Evolutionary conservation across 2,888 invertebrate genomes (phyloP), one percentile per base, ranked within the genome.

Genomic region (Torymus tubicola): DNA sequence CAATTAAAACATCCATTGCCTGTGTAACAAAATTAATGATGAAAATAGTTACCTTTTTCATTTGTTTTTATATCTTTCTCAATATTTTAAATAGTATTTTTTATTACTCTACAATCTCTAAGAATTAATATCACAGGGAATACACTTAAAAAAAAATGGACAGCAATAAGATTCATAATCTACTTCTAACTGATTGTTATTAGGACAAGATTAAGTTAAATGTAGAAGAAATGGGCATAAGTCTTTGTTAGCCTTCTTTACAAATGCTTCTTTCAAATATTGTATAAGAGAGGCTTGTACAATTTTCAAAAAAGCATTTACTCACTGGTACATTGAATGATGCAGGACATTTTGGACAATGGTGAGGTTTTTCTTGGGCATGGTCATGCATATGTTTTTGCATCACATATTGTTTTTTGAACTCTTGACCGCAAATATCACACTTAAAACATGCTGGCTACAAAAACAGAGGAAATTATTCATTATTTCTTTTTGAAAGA

Each of bases 251-350:
- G 14, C 24, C 24, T 68, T 11, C 55, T 68, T 70, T 24, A 31
- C 12, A 69, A 69, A 31, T 31, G 53, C 13, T 57, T 57, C 16
- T 57, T 55, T 31, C 1, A 5, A 55, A 21, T 18, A 50, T 65
- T 42, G 14, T 18, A 67, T 31, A 18, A 18, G 52, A 31, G 18
- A 18, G 52, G 12, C 16, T 18, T 67, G 18, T 42, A 60, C 21
- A 58, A 31, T 70, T 65, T 18, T 50, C 12, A 65, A 53, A 61
- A 76, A 73, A 80, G 52, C 65, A 78, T 77, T 80, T 84, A 83
- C 85, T 88, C 84, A 91, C 92, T 83, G 93, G 92, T 60, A 93
- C 91, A 86, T 94, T 94, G 86, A 93, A 94, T 0, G 93, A 92
- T n/a, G 90, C 90, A 3, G 91, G 86, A 86, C 93, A 94, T 81